Conservation (phyloP, 2,113 vertebrate species). For the Gnathonemus echidnorhynchus region DNA sequence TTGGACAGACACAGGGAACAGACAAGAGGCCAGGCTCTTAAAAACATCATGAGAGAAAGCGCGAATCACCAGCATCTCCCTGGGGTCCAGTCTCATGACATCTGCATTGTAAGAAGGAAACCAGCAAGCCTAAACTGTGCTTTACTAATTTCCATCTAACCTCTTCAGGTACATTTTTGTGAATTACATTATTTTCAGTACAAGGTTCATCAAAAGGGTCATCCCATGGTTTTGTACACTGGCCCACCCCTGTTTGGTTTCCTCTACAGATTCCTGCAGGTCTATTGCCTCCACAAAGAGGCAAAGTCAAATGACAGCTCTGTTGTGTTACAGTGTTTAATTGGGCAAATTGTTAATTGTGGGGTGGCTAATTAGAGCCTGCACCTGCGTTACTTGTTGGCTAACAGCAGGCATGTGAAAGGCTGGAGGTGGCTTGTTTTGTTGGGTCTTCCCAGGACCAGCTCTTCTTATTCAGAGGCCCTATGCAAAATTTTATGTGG, state of each 20-base stretch:
- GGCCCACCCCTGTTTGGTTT: neutral
- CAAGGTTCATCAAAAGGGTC: neutral
- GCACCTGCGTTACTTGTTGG: neutral
- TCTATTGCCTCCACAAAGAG: neutral
- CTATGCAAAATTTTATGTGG: neutral
- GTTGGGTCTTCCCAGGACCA: neutral
- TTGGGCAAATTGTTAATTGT: neutral
- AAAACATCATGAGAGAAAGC: neutral
- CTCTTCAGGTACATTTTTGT: neutral
- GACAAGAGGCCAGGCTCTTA: neutral
- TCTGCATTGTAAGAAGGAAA: neutral
- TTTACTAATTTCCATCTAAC: neutral
- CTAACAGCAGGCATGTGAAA: neutral
- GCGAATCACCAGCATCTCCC: neutral
- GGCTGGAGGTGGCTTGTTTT: neutral
- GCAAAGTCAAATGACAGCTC: neutral
- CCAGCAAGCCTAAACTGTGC: neutral
- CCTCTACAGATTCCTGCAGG: neutral
- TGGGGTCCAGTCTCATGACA: neutral
- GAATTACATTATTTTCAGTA: neutral
- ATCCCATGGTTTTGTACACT: neutral
- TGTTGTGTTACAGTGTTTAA: neutral
- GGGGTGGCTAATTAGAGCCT: neutral
- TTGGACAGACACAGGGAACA: neutral
- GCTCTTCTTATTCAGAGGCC: neutral